Base-by-base conservation (phyloP, 2,888 invertebrate species). In the Phengaris alcon region DNA sequence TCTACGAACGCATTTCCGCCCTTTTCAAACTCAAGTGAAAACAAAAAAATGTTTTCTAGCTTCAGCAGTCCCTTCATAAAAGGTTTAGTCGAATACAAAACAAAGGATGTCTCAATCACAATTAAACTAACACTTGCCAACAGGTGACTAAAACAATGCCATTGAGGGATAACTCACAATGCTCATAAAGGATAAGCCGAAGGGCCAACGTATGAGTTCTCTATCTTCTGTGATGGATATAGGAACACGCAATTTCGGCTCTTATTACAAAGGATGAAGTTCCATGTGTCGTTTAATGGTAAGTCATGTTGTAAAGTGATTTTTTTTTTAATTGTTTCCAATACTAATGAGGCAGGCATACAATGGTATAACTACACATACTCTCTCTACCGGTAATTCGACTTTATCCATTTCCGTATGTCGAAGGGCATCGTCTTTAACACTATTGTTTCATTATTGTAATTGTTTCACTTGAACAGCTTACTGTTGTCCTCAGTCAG, bases 301-400 rank as follows among this genome's bases (percentile, higher is more conserved):
- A 82, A 74, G 3, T 35, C 83, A 87, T 84, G 84, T 87, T 35
- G 84, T 84, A 85, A 81, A 84, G 82, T 75, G 77, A 75, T 77
- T 73, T 76, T 68, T 83, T 83, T 84, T 79, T 87, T 88, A 89
- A 90, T 91, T 91, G 88, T 90, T 88, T 88, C 88, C 89, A 84
- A 87, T 89, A 87, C 87, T 93, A 93, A 93, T 92, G 92, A 93
- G 91, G 90, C 88, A 87, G 90, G 89, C 87, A 22, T 88, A 88
- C 85, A 85, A 91, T 91, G 82, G 82, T 87, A 89, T 90, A 90
- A 88, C 88, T 87, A 87, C 86, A 86, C 79, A 83, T 83, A 86
- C 87, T 84, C 84, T 79, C 84, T 86, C 86, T 76, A 76, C 85
- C 83, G 83, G 86, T 87, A 88, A 88, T 90, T 90, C 88, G 87